Percentiles rank a stretch among this genome's conserved stretches.
Evolutionary conservation across 2,888 invertebrate species (phyloP).

Genomic region (Tenthredo scrophulariae): DNA sequence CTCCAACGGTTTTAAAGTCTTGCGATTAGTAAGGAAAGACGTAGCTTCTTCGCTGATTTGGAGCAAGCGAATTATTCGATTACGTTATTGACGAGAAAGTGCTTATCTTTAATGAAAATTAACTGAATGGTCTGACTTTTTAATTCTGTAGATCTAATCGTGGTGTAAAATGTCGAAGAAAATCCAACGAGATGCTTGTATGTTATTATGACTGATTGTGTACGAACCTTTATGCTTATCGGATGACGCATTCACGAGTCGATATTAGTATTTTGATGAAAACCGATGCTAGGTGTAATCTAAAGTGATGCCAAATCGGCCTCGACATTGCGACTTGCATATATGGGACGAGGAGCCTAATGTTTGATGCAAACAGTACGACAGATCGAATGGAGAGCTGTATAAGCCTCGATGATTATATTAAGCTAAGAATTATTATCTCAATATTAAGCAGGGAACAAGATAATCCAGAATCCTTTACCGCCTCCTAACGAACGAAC

Average conservation of each 20-base stretch:
- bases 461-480: neutral
- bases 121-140: neutral
- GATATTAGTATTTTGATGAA: neutral
- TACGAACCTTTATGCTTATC: neutral
- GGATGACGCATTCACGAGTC: neutral
- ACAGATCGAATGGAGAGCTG: neutral
- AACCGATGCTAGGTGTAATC: neutral
- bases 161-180: neutral
- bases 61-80: neutral
- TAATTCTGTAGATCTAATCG: neutral
- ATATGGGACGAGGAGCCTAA: neutral
- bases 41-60: neutral
- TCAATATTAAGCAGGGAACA: neutral
- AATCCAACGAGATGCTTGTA: neutral
- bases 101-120: neutral
- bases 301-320: neutral
- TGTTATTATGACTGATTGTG: neutral
- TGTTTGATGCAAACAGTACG: neutral
- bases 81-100: neutral
- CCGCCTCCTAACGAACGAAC: neutral
- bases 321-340: neutral
- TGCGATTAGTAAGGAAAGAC: neutral
- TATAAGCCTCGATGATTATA: neutral
- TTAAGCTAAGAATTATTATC: neutral
- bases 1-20: neutral